Evolutionary conservation across 2,113 vertebrate genomes (phyloP), one percentile per base, ranked within the genome.

Genomic region (Sminthopsis crassicaudata): DNA sequence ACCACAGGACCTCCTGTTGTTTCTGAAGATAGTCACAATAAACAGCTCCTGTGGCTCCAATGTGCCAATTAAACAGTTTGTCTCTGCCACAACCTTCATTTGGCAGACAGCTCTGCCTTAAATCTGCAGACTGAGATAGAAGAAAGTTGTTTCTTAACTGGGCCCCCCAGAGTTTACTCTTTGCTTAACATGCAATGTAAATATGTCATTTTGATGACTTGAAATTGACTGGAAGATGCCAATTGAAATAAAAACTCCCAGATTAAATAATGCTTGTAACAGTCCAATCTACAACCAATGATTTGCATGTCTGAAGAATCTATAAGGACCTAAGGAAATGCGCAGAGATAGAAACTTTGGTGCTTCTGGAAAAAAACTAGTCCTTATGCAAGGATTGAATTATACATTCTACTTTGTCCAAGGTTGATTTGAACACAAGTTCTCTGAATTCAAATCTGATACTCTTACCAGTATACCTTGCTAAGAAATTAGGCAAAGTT

Each of bases 21-120:
- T 95, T 93, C 94, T 0, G 2, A 88, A 97, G 95, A 94, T 24
- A 89, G 95, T 96, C 95, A 95, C 88, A 89, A 93, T 96, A 94
- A 95, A 95, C 50, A 90, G 60, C 91, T 93, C 94, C 95, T 53
- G 94, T 94, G 96, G 95, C 95, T 92, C 51, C 90, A 52, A 19
- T 0, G 42, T 92, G 94, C 95, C 97, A 97, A 96, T 97, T 96
- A 97, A 96, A 97, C 94, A 90, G 96, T 97, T 93, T 97, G 96
- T 96, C 94, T 96, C 95, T 94, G 91, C 91, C 92, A 95, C 94
- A 92, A 50, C 95, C 93, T 97, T 94, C 93, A 94, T 96, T 97
- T 96, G 96, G 96, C 97, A 98, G 96, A 93, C 95, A 94, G 92
- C 93, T 96, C 95, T 92, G 94, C 50, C 96, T 94, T 95, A 97